Evolutionary conservation across 2,797 vertebrate genomes (phyloP).

Genomic region (Myotis pilosus): DNA sequence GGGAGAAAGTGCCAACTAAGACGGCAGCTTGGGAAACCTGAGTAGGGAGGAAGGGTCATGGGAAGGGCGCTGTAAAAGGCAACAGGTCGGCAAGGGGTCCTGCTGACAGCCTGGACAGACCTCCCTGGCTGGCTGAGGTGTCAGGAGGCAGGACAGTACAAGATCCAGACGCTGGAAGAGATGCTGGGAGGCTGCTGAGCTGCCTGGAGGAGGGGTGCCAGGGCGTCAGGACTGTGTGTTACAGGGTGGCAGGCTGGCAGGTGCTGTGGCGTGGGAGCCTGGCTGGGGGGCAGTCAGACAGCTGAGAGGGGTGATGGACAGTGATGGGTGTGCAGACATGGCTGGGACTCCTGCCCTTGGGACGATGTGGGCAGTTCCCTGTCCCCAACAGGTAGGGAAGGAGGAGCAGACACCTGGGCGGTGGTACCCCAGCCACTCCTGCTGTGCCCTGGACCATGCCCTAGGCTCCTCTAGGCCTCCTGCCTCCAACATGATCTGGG

Average conservation of each 20-base stretch:
- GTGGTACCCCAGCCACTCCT: not conserved
- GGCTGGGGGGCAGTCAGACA: not conserved
- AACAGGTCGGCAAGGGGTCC: not conserved
- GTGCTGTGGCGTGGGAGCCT: not conserved
- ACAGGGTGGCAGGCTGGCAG: not conserved
- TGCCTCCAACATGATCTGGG: not conserved
- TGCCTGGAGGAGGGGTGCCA: not conserved
- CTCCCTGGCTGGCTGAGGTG: not conserved
- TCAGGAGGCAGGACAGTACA: not conserved
- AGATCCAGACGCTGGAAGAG: not conserved
- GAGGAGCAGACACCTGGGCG: no score
- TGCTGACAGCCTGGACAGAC: not conserved
- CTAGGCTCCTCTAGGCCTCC: not conserved
- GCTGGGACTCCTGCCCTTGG: not conserved
- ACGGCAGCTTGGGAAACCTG: not conserved
- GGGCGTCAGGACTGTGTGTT: fast-evolving
- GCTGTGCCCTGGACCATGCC: not conserved
- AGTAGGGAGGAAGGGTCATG: not conserved
- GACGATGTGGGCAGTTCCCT: not conserved
- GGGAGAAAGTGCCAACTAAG: not conserved
- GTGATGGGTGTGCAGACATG: not conserved
- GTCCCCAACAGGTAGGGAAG: not conserved
- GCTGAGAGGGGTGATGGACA: not conserved
- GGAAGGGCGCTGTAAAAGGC: not conserved
- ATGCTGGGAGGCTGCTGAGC: not conserved